Evolutionary conservation across 1,140 invertebrate species (phyloP), one percentile per base, ranked within the genome.

Genomic region (Oncopodura yosiiana): DNA sequence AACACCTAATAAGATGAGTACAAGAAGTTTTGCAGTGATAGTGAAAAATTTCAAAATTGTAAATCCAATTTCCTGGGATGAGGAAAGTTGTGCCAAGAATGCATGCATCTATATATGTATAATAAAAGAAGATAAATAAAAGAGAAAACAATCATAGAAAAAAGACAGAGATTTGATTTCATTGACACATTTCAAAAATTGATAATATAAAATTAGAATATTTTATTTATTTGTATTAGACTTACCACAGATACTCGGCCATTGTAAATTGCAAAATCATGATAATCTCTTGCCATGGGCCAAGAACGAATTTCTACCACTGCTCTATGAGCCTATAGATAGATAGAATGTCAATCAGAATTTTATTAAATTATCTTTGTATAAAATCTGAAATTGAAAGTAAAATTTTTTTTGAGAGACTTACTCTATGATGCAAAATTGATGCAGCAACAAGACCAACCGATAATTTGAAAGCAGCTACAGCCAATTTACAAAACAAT

Each of bases 261-360:
- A 46, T 63, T 51, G 38, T 59, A 44, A 3, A 57, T 23, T 21
- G 45, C 24, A 42, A 55, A 63, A 21, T 64, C 58, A 16, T 64
- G 45, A 49, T 53, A 55, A 38, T 63, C 57, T 38, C 61, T 42
- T 41, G 57, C 52, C 62, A 64, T 64, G 41, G 62, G 62, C 62
- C 62, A 64, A 9, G 58, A 58, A 11, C 58, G 45, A 14, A 64
- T 50, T 34, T 58, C 45, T 18, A 49, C 26, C 3, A 58, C 36
- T 27, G 45, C 39, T 29, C 50, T 41, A 45, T 61, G 62, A 9
- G 62, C 58, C 62, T 64, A 16, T 39, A 49, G 12, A 29, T 9
- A 3, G 26, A 42, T 12, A 42, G n/a, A 9, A 23, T 41, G 6
- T 39, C 16, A 9, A 3, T 16, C 11, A 6, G 12, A 6, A 9